Evolutionary conservation across 1,140 invertebrate genomes (phyloP).

Genomic region (Steinernema feltiae): DNA sequence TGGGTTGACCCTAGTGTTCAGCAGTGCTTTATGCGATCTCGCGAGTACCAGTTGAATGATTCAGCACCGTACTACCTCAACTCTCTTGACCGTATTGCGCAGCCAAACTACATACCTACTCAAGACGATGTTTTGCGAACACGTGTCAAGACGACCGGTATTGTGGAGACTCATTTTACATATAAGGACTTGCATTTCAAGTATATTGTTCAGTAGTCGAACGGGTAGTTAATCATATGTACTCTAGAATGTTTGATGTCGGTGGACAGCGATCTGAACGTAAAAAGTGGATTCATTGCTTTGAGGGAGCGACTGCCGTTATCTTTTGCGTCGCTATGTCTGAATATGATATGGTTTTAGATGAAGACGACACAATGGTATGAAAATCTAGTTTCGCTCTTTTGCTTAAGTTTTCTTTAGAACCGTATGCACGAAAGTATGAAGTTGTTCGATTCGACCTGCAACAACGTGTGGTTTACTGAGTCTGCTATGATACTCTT

Average conservation of each 20-base stretch:
- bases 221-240: constrained; percentile 14
- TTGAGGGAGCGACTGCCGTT: constrained; percentile 85
- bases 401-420: no score
- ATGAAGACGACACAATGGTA: constrained; percentile 92
- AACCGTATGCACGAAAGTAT: constrained; percentile 64
- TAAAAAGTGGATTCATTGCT: constrained; percentile 96
- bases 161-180: constrained; percentile 85
- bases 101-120: constrained; percentile 76
- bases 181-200: constrained; percentile 86
- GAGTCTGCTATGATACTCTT: constrained; percentile 63
- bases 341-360: constrained; percentile 90
- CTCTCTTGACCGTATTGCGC: constrained; percentile 70
- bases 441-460: constrained; percentile 64
- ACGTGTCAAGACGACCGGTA: constrained; percentile 87
- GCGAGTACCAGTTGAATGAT: constrained; percentile 90
- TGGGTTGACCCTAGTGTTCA: constrained; percentile 84
- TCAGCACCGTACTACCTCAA: constrained; percentile 72
- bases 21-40: constrained; percentile 71
- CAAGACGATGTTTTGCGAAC: constrained; percentile 85
- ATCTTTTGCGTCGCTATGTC: constrained; percentile 62
- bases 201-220: constrained; percentile 59
- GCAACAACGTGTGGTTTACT: constrained; percentile 63
- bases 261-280: constrained; percentile 71
- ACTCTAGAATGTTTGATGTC: constrained; percentile 55
- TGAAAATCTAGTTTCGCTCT: no score